These are phyloP conservation scores for Ammodytes dubius DNA, from an alignment of 2,113 vertebrate species.

Conservation along the genomic window DNA sequence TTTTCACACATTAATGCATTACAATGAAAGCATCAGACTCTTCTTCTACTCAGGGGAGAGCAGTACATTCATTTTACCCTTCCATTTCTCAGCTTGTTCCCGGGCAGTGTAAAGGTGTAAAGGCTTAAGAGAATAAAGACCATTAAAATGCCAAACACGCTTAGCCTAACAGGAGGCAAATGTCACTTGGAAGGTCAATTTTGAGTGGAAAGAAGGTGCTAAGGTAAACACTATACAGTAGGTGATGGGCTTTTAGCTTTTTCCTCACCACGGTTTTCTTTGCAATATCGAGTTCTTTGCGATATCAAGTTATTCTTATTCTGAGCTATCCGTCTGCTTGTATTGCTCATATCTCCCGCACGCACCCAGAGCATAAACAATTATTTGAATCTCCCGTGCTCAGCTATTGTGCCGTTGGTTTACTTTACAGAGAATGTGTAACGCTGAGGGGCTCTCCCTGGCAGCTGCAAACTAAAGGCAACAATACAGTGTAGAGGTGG, in stretches of 20 bases:
- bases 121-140: conserved; percentile 7
- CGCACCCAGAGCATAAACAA: conserved; percentile 39
- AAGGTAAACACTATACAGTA: conserved; percentile 52
- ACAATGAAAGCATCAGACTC: conserved; percentile 13
- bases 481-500: conserved; percentile 28
- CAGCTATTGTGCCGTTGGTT: conserved; percentile 2
- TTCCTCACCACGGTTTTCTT: conserved; percentile 4
- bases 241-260: conserved; percentile 43
- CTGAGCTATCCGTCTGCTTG: conserved; percentile 7
- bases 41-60: conserved; percentile 2
- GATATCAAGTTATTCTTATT: conserved; percentile 22
- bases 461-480: conserved; percentile 9
- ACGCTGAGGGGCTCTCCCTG: conserved; percentile 2
- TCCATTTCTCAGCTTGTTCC: conserved; percentile 38
- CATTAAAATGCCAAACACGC: conserved; percentile 66
- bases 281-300: conserved; percentile 3
- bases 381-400: conserved; percentile 43
- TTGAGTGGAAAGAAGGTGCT: conserved; percentile 42
- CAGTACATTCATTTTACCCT: conserved; percentile 24
- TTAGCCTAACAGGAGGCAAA: conserved; percentile 62
- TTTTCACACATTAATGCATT: background rate
- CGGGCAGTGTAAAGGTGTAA: conserved; percentile 23
- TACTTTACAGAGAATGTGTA: conserved; percentile 31
- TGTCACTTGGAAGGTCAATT: conserved; percentile 68
- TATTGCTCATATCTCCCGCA: conserved; percentile 11